Evolutionary conservation across 2,888 invertebrate species (phyloP), one percentile per base, ranked within the genome.

Genomic region (Limnephilus auricula): DNA sequence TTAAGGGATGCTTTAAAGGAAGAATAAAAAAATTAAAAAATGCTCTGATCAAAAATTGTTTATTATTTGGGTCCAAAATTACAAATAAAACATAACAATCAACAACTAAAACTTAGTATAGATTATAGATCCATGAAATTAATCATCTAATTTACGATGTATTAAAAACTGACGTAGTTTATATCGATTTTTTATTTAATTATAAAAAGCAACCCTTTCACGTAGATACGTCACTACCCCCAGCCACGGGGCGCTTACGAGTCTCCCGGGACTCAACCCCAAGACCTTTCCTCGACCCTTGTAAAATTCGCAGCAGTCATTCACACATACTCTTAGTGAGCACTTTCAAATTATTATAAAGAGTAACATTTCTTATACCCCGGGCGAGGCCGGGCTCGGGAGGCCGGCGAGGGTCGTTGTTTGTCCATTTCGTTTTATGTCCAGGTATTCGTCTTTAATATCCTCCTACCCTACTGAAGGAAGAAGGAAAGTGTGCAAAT

Each of bases 291-390:
- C 32, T 78, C 89, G 92, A 92, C 92, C 93, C 91, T 89, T 91
- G 93, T 96, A 96, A 96, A 96, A 95, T 95, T 95, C 94, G 94
- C 94, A 94, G 95, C 94, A 94, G 95, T 95, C 95, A 96, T 96
- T 96, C 95, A 94, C 96, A 96, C 95, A 94, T 95, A 95, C 94
- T 95, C 92, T 89, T 90, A 92, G 92, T 90, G 92, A 92, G 92
- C 91, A 89, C 92, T 92, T 91, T 90, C 91, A 79, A 93, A 93
- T 92, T 92, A 93, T 93, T 93, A 92, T 92, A 92, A 93, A 93
- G 92, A 93, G 91, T 92, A 89, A 92, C 92, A 89, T 79, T 90
- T 90, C 79, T 86, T 79, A 85, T 34, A 86, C 37, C 86, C n/a
- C 25, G 40, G 86, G 50, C 13, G 13, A 79, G 83, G 89, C 31